Percentiles rank a stretch among this genome's conserved stretches.
Evolutionary conservation across 2,797 vertebrate species (phyloP).

Genomic region (Micrastur ruficollis): DNA sequence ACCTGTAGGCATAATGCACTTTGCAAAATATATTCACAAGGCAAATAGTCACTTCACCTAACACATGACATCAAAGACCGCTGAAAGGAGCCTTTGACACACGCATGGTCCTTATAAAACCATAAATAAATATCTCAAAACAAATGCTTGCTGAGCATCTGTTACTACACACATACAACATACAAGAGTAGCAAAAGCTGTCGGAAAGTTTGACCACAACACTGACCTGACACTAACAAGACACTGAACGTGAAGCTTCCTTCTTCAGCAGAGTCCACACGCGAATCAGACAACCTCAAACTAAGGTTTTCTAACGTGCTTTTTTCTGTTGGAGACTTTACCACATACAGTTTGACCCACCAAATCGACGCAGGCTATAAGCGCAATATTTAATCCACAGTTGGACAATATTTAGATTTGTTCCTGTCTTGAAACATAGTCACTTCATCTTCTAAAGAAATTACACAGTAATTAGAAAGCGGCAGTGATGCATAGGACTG

Average conservation of each 20-base stretch:
- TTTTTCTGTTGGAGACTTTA: background rate
- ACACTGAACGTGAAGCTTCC: background rate
- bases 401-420: conserved; percentile 24
- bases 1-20: background rate
- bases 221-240: background rate
- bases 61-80: background rate
- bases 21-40: background rate
- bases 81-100: background rate
- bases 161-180: background rate
- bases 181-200: background rate
- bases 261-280: background rate
- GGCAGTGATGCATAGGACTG: background rate
- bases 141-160: conserved; percentile 12
- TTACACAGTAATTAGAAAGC: conserved; percentile 68
- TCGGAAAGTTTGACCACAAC: background rate
- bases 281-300: background rate
- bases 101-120: background rate
- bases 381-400: conserved; percentile 5
- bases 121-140: conserved; percentile 45
- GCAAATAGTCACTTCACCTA: background rate
- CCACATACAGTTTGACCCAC: background rate
- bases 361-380: background rate
- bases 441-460: conserved; percentile 36
- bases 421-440: conserved; percentile 61
- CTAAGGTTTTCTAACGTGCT: background rate